These are phyloP conservation scores for Sminthurides aquaticus DNA, from an alignment of 2,888 invertebrate genomes.

Conservation along the genomic window DNA sequence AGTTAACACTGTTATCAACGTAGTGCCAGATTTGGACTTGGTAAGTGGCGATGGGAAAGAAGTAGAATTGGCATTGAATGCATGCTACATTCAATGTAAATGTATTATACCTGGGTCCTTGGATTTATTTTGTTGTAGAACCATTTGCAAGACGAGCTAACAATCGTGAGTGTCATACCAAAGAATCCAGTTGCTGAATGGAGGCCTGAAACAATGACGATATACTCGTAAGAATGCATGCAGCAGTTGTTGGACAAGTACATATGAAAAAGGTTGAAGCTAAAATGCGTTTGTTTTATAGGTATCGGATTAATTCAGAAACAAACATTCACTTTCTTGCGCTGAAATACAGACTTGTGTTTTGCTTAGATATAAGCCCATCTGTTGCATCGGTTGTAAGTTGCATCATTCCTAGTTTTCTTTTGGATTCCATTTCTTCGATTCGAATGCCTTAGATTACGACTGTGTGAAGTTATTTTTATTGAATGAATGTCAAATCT, in stretches of 20 bases:
- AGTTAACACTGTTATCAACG: constrained; percentile 55
- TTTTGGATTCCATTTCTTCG: no score
- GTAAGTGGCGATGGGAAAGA: constrained; percentile 16
- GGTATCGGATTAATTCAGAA: constrained; percentile 53
- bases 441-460: no score
- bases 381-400: constrained; percentile 64
- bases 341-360: constrained; percentile 62
- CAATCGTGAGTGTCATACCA: constrained; percentile 59
- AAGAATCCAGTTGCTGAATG: constrained; percentile 50
- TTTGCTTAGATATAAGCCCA: constrained; percentile 70
- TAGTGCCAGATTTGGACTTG: constrained; percentile 46
- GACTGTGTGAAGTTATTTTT: no score
- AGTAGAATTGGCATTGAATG: no score
- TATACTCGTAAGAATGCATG: background rate
- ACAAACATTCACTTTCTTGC: constrained; percentile 62
- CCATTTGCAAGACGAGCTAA: constrained; percentile 51
- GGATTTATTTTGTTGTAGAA: no score
- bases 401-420: constrained; percentile 32
- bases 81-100: no score
- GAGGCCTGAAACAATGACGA: constrained; percentile 47
- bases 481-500: no score
- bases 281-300: no score
- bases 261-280: no score
- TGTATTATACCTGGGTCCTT: no score
- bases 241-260: no score